A percentile compares a stretch with the other conserved stretches of the same genome.
Evolutionary conservation across 2,888 invertebrate genomes (phyloP).

Genomic region (Hecatera dysodea): DNA sequence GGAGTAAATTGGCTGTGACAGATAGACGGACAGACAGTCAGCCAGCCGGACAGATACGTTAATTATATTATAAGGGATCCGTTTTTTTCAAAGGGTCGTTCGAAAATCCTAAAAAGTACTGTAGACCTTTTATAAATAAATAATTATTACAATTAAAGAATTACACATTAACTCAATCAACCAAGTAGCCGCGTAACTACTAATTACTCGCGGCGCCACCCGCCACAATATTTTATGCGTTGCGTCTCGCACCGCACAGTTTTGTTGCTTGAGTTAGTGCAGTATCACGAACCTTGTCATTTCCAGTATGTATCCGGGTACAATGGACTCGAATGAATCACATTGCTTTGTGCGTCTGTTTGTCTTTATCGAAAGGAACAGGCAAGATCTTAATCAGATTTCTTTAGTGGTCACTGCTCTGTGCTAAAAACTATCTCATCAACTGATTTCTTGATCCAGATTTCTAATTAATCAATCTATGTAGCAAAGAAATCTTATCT

Average conservation of each 20-base stretch:
- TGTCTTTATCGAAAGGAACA: background rate
- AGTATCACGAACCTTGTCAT: constrained; percentile 12
- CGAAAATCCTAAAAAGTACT: no score
- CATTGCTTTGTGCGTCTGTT: constrained; percentile 15
- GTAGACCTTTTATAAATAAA: no score
- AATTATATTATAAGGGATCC: no score
- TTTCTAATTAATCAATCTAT: no score
- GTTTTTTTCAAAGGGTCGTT: no score
- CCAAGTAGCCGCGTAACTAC: background rate
- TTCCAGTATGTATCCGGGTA: constrained; percentile 36
- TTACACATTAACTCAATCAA: background rate
- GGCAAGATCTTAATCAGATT: background rate
- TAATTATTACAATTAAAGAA: no score
- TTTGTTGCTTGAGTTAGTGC: background rate
- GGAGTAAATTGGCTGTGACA: no score
- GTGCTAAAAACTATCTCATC: background rate
- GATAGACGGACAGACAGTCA: no score
- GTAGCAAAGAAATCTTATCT: no score
- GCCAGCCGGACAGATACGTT: no score
- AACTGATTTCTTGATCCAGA: background rate
- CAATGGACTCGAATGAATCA: constrained; percentile 39
- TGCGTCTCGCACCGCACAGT: background rate
- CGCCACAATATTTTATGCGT: constrained; percentile 7
- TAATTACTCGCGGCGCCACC: constrained; percentile 2
- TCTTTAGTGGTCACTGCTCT: background rate